phyloP scores from a whole-genome alignment of 2,888 invertebrate species.

The Parnassius apollo region DNA sequence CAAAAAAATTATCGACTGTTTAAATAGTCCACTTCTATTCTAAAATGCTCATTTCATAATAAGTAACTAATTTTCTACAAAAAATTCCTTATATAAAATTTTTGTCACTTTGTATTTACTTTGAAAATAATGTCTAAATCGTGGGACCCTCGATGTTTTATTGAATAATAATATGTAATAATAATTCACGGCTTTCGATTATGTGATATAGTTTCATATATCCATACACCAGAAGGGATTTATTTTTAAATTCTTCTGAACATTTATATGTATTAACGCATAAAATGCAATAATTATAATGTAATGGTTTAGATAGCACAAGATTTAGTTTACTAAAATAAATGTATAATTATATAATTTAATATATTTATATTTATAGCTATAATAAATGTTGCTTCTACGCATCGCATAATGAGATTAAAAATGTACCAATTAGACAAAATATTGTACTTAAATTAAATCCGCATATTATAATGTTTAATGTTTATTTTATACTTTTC shows the following conservation, averaged over 20 bases:
- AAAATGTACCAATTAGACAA: conserved; percentile 24
- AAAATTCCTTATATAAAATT: background rate
- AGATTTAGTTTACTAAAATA: conserved; percentile 28
- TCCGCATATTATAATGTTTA: conserved; percentile 9
- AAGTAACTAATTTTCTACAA: too few relatives aligned
- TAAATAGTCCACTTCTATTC: too few relatives aligned
- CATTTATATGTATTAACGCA: conserved; percentile 42
- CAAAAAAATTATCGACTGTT: too few relatives aligned
- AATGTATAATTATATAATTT: too few relatives aligned
- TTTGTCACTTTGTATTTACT: conserved; percentile 11
- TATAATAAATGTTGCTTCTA: conserved; percentile 15
- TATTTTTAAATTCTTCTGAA: background rate
- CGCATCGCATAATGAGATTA: conserved; percentile 17
- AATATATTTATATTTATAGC: conserved; percentile 17
- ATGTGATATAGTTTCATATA: background rate
- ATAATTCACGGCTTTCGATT: conserved; percentile 8
- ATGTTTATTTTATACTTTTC: conserved; percentile 20
- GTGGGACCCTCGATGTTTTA: conserved; percentile 32
- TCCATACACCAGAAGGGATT: background rate
- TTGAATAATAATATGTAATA: conserved; percentile 20
- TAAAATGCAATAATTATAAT: conserved; percentile 64
- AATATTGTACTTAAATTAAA: conserved; percentile 1
- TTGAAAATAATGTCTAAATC: conserved; percentile 29
- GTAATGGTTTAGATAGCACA: conserved; percentile 56
- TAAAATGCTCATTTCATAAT: too few relatives aligned